These are phyloP conservation scores for Carcharodon carcharias DNA, from an alignment of 2,797 vertebrate genomes.

Conservation along the genomic window DNA sequence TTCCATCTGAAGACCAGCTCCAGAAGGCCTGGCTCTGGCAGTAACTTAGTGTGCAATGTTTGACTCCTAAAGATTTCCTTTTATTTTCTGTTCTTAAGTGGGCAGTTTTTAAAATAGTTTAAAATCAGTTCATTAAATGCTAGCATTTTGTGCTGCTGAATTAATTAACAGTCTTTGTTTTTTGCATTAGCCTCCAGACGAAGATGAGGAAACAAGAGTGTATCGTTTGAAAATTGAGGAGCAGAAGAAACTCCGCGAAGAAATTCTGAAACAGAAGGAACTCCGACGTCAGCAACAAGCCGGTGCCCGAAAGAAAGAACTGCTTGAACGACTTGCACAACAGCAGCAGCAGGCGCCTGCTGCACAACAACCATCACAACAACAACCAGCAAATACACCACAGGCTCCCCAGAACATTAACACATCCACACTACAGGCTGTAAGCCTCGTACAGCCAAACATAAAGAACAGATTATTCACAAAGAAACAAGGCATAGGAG, in stretches of 20 bases:
- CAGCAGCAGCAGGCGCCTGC: slow-evolving; percentile 58
- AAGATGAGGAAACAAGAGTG: slow-evolving; percentile 88
- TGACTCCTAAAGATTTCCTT: neutral
- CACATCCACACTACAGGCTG: slow-evolving; percentile 56
- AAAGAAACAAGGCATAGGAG: slow-evolving; percentile 49
- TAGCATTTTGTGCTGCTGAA: neutral
- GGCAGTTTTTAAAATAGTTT: neutral
- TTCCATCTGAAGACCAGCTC: neutral
- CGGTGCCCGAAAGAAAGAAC: slow-evolving; percentile 83
- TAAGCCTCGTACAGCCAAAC: slow-evolving; percentile 53
- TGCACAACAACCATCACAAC: slow-evolving; percentile 52
- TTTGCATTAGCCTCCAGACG: slow-evolving; percentile 68
- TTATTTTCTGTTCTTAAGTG: neutral
- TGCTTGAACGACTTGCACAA: slow-evolving; percentile 77
- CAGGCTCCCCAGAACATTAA: slow-evolving; percentile 56
- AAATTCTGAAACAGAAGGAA: slow-evolving; percentile 89
- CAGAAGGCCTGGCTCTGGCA: no score
- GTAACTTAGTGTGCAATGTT: neutral
- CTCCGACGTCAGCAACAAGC: slow-evolving; percentile 90
- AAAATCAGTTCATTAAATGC: neutral
- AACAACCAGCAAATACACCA: slow-evolving; percentile 38
- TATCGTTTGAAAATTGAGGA: slow-evolving; percentile 95
- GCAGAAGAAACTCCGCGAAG: slow-evolving; percentile 87
- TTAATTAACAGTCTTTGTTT: neutral
- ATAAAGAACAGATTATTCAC: slow-evolving; percentile 63